phyloP scores from a whole-genome alignment of 2,797 vertebrate species.

The Monodelphis domestica region DNA sequence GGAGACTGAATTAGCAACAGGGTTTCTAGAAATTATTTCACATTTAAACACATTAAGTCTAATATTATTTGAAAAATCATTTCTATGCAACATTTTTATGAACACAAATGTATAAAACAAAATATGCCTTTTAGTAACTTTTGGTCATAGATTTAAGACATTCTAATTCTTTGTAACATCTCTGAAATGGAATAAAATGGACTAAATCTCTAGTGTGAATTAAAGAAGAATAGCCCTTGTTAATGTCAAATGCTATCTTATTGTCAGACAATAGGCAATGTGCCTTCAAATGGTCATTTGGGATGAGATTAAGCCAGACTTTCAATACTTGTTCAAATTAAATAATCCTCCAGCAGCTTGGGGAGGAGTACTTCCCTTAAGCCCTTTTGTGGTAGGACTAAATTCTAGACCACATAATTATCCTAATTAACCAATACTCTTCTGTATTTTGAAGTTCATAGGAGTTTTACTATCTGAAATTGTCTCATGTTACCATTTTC shows the following conservation, averaged over 20 bases:
- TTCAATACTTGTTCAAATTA: slow-evolving; percentile 9
- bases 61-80: slow-evolving; percentile 16
- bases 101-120: neutral
- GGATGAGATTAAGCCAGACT: slow-evolving; percentile 4
- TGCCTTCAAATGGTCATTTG: neutral
- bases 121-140: neutral
- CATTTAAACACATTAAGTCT: neutral
- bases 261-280: neutral
- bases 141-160: neutral
- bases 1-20: neutral
- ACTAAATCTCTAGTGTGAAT: neutral
- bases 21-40: neutral
- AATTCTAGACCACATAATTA: neutral
- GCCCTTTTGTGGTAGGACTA: slow-evolving; percentile 10
- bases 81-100: neutral
- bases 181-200: neutral
- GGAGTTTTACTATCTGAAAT: neutral
- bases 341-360: neutral
- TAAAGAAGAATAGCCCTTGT: neutral
- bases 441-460: neutral
- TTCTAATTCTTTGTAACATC: neutral
- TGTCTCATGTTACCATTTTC: neutral
- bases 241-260: slow-evolving; percentile 27
- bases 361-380: neutral
- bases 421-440: neutral